Base-by-base conservation (phyloP, 1,140 invertebrate species). In the Probaryconus sp. region DNA sequence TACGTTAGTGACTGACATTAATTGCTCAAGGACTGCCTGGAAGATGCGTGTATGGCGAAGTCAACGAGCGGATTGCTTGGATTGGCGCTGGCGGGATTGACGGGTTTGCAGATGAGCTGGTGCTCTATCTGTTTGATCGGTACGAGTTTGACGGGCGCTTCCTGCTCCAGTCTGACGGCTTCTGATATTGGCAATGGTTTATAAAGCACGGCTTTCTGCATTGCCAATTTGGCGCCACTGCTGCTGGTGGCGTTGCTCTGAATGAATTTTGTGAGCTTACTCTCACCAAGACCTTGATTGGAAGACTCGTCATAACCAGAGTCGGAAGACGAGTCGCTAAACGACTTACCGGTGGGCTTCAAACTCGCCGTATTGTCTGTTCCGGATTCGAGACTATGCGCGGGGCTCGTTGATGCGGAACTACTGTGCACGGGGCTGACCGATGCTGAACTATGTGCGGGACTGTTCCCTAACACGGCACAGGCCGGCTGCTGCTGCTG, bases 261-360 rank as follows among this genome's bases (percentile, higher is more conserved):
- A 61, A 77, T 73, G 37, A 75, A 77, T 71, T 86, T 84, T 1
- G 64, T 70, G 24, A 77, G 58, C 50, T 85, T 87, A 55, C 60
- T 79, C 55, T 84, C 83, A 45, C 76, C 80, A 11, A 85, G 77
- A 24, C 88, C 86, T 55, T 86, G 90, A 80, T 91, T 91, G 16
- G 90, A 90, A 40, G 89, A 90, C 74, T 91, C 91, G 68, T 92
- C 91, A 72, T 91, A 92, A 7, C 90, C 90, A 7, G 90, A 91
- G 81, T 91, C 91, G 3, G 90, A 91, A 24, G 90, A 91, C 28
- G 87, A 90, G 65, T 91, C 90, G 73, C 89, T 91, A 81, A 90
- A 90, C 28, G 82, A 85, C 45, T 89, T 87, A 7, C 82, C 79
- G 11, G 80, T 75, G 30, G 81, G 78, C 56, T 83, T 85, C 3